Evolutionary conservation across 2,888 invertebrate species (phyloP).

Genomic region (Lochmaea capreae): DNA sequence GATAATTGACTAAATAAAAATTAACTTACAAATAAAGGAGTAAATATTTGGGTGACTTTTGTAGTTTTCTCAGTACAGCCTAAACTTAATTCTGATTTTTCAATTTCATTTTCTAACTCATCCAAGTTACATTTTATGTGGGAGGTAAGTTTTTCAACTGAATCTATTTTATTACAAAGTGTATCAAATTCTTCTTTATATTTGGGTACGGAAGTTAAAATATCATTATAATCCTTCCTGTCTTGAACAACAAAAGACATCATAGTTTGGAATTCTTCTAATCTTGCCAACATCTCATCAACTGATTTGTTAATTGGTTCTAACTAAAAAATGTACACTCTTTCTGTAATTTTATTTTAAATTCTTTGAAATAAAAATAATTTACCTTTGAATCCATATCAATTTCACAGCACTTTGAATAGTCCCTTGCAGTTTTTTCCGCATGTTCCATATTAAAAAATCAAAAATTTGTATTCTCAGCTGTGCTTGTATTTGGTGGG

Average conservation of each 20-base stretch:
- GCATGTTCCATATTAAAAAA: constrained; percentile 19
- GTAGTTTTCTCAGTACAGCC: constrained; percentile 49
- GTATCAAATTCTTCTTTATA: constrained; percentile 50
- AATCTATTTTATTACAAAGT: constrained; percentile 54
- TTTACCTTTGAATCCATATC: constrained; percentile 34
- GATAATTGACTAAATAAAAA: neutral
- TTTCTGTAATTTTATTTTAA: constrained; percentile 48
- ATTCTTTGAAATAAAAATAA: constrained; percentile 35
- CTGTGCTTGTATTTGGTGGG: neutral
- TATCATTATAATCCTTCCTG: constrained; percentile 50
- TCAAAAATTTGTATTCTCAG: neutral
- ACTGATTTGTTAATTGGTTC: constrained; percentile 51
- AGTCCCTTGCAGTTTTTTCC: constrained; percentile 32
- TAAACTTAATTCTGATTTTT: constrained; percentile 53
- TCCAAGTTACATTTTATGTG: constrained; percentile 55
- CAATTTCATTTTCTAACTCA: constrained; percentile 52
- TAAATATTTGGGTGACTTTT: constrained; percentile 55
- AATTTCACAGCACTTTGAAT: constrained; percentile 30
- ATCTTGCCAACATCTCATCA: constrained; percentile 55
- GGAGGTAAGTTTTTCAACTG: constrained; percentile 49
- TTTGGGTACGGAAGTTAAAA: constrained; percentile 48
- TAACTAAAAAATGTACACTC: constrained; percentile 45
- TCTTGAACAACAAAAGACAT: constrained; percentile 54
- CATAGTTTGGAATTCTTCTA: constrained; percentile 58
- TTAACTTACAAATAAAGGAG: constrained; percentile 56